These are phyloP conservation scores for Silvanus unidentatus DNA, from an alignment of 2,888 invertebrate species.

Conservation along the genomic window DNA sequence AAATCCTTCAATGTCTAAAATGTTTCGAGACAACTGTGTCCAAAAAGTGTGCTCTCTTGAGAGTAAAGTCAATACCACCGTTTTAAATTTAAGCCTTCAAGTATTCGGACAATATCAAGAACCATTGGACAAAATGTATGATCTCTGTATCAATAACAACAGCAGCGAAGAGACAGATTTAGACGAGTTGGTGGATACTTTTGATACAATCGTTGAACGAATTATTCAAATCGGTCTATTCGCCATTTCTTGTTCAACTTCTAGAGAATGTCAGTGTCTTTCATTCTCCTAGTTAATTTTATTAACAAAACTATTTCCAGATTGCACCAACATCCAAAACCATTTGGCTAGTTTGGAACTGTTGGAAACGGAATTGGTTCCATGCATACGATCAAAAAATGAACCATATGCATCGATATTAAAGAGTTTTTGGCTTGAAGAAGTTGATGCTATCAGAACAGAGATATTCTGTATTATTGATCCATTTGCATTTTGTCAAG, in stretches of 20 bases:
- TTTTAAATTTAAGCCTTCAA: constrained; percentile 54
- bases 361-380: constrained; percentile 61
- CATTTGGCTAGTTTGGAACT: constrained; percentile 63
- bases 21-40: constrained; percentile 55
- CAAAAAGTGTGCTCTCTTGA: constrained; percentile 60
- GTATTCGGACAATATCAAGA: constrained; percentile 37
- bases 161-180: constrained; percentile 43
- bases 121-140: constrained; percentile 32
- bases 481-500: constrained; percentile 63
- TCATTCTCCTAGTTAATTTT: constrained; percentile 8
- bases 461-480: constrained; percentile 62
- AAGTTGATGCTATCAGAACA: constrained; percentile 53
- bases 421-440: constrained; percentile 54
- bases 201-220: constrained; percentile 63
- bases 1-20: constrained; percentile 51
- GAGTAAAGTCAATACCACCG: constrained; percentile 59
- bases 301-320: constrained; percentile 38
- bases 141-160: constrained; percentile 27
- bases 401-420: constrained; percentile 51
- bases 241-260: constrained; percentile 57
- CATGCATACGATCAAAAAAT: constrained; percentile 52
- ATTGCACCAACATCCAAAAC: constrained; percentile 56
- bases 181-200: constrained; percentile 53
- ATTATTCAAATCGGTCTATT: constrained; percentile 64
- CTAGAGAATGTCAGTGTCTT: constrained; percentile 43